A percentile compares a stretch with the other conserved stretches of the same genome.
Evolutionary conservation across 2,113 vertebrate species (phyloP).

Genomic region (Sylvilagus bachmani): DNA sequence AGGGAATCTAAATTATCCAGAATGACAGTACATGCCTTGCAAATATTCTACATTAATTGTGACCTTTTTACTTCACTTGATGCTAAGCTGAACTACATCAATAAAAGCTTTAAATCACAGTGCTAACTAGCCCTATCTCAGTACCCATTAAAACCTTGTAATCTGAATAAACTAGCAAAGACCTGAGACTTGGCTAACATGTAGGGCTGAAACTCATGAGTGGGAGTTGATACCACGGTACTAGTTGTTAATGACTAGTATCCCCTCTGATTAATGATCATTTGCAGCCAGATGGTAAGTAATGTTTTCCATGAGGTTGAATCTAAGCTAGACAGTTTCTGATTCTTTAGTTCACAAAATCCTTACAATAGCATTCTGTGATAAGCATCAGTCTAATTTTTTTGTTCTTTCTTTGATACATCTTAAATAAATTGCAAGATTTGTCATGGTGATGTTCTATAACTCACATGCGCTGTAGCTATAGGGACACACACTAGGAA

Average conservation of each 20-base stretch:
- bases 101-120: constrained; percentile 67
- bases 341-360: constrained; percentile 26
- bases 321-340: background rate
- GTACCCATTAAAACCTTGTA: constrained; percentile 3
- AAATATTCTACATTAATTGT: constrained; percentile 57
- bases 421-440: constrained; percentile 12
- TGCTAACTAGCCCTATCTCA: constrained; percentile 49
- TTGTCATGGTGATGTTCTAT: background rate
- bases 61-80: constrained; percentile 16
- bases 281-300: background rate
- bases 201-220: background rate
- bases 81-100: constrained; percentile 29
- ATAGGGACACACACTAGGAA: background rate
- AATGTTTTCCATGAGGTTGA: background rate
- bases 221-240: background rate
- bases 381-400: constrained; percentile 15
- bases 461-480: background rate
- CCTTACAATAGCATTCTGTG: background rate
- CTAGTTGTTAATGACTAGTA: background rate
- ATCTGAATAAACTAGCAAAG: background rate
- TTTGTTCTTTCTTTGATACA: background rate
- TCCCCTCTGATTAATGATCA: background rate
- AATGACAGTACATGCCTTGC: background rate
- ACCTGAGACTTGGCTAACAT: background rate
- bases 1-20: constrained; percentile 28